A percentile compares a stretch with the other conserved stretches of the same genome.
Evolutionary conservation across 1,140 invertebrate genomes (phyloP).

Genomic region (Listronotus bonariensis): DNA sequence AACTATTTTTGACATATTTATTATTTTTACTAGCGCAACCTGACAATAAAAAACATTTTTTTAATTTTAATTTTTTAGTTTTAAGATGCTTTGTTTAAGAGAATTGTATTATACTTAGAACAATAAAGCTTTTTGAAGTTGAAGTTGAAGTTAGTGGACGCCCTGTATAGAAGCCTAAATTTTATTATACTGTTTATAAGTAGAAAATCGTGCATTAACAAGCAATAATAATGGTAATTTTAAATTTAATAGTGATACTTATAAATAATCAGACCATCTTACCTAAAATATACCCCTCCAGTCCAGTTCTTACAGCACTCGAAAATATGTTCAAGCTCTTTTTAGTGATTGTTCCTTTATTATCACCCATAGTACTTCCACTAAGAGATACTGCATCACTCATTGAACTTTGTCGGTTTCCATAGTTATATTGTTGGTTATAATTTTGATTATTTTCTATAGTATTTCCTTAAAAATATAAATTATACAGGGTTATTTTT

Average conservation of each 20-base stretch:
- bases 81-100: too few relatives aligned
- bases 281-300: conserved; percentile 90
- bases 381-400: conserved; percentile 35
- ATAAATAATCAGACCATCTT: conserved; percentile 45
- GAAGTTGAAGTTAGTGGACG: too few relatives aligned
- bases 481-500: too few relatives aligned
- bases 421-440: conserved; percentile 34
- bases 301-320: conserved; percentile 87
- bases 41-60: too few relatives aligned
- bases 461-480: conserved; percentile 12
- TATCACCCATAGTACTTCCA: conserved; percentile 49
- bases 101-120: too few relatives aligned
- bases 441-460: conserved; percentile 36
- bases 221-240: not conserved
- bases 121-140: too few relatives aligned
- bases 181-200: too few relatives aligned
- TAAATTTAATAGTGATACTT: not conserved
- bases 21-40: too few relatives aligned
- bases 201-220: conserved; percentile 1
- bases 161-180: too few relatives aligned
- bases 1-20: too few relatives aligned
- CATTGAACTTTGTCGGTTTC: conserved; percentile 38
- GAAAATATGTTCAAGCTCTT: conserved; percentile 90
- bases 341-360: conserved; percentile 67
- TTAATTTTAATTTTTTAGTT: too few relatives aligned